These are phyloP conservation scores for Habropoda laboriosa DNA, from an alignment of 1,140 invertebrate species.

Conservation along the genomic window DNA sequence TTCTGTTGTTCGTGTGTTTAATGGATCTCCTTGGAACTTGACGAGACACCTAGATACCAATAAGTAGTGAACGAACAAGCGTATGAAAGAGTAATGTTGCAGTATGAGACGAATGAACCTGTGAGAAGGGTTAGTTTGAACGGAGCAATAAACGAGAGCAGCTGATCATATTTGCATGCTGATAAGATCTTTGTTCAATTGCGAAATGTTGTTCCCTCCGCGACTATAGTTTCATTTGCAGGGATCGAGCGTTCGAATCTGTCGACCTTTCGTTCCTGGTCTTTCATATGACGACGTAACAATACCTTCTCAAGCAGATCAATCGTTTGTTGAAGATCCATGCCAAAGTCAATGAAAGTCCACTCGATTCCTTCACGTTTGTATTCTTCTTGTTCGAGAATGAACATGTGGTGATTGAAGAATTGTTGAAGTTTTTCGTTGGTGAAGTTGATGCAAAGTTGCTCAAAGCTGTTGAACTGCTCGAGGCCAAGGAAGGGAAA, in stretches of 20 bases:
- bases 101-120: not conserved
- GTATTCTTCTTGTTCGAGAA: conserved; percentile 89
- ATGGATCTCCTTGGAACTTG: conserved; percentile 87
- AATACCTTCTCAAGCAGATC: conserved; percentile 88
- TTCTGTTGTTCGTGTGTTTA: too few relatives aligned
- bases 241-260: conserved; percentile 15
- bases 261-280: conserved; percentile 23
- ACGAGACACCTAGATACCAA: too few relatives aligned
- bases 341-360: conserved; percentile 90
- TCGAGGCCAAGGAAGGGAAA: conserved; percentile 58
- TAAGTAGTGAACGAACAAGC: conserved; percentile 83
- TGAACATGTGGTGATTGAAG: conserved; percentile 90
- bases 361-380: conserved; percentile 87
- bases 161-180: conserved; percentile 6
- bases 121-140: conserved; percentile 7
- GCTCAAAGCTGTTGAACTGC: conserved; percentile 82
- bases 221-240: not conserved
- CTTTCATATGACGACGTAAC: conserved; percentile 23
- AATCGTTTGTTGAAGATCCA: conserved; percentile 89
- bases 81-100: not conserved
- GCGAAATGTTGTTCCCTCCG: not conserved
- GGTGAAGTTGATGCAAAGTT: conserved; percentile 89
- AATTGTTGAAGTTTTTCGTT: conserved; percentile 89
- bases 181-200: not conserved
- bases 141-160: not conserved